These are phyloP conservation scores for Eupithecia subfuscata DNA, from an alignment of 2,888 invertebrate genomes.

Conservation along the genomic window DNA sequence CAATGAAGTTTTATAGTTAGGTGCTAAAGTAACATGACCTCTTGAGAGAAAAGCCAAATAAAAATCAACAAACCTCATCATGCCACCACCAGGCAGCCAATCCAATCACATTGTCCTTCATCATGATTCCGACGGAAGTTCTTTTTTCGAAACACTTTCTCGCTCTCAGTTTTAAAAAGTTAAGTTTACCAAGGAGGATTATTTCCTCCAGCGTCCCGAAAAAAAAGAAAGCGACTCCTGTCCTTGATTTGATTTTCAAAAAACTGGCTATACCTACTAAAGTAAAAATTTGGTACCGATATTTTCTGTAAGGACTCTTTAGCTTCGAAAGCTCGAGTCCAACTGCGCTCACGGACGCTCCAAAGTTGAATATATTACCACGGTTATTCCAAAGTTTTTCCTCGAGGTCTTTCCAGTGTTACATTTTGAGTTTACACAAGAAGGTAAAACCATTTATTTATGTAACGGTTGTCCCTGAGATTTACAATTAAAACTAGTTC, in stretches of 20 bases:
- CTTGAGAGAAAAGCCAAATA: neutral
- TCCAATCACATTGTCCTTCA: conserved; percentile 27
- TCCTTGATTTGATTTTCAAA: neutral
- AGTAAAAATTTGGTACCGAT: neutral
- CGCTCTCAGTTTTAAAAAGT: neutral
- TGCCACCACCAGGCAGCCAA: conserved; percentile 23
- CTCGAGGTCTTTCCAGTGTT: conserved; percentile 31
- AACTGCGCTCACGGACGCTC: conserved; percentile 34
- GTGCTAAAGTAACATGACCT: neutral
- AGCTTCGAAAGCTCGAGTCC: conserved; percentile 17
- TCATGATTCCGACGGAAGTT: conserved; percentile 15
- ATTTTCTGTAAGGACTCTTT: conserved; percentile 17
- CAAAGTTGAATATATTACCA: conserved; percentile 7
- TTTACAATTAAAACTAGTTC: too few relatives aligned
- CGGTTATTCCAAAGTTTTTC: conserved; percentile 27
- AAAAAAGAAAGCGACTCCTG: neutral
- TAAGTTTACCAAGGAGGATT: neutral
- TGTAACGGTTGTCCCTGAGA: neutral
- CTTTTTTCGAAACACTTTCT: conserved; percentile 9
- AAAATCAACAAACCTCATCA: conserved; percentile 24
- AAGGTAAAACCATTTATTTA: neutral
- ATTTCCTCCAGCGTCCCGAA: neutral
- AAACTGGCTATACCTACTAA: neutral
- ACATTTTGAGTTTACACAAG: conserved; percentile 1
- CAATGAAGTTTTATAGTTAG: too few relatives aligned